Evolutionary conservation across 2,113 vertebrate genomes (phyloP).

Genomic region (Ctenomys sociabilis): DNA sequence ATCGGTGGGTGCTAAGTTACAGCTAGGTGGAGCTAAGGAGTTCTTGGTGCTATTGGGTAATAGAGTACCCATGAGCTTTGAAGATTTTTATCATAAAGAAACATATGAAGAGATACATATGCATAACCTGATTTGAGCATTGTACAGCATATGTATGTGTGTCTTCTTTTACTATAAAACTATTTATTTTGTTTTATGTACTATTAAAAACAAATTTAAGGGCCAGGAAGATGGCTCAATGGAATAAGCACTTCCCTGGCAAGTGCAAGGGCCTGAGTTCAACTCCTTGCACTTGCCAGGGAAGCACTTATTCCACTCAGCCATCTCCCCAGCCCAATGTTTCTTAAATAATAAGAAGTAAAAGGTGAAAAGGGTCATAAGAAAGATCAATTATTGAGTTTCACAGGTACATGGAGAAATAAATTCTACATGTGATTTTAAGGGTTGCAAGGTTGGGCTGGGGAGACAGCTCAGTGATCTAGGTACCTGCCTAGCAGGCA

Average conservation of each 20-base stretch:
- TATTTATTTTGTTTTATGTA: neutral
- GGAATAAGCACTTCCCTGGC: too few species aligned
- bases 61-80: neutral
- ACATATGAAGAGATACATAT: neutral
- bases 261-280: too few species aligned
- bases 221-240: too few species aligned
- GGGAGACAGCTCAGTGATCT: too few species aligned
- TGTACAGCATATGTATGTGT: neutral
- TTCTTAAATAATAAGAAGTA: neutral
- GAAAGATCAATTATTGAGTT: neutral
- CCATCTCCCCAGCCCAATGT: too few species aligned
- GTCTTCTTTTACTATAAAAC: neutral
- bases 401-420: constrained; percentile 5
- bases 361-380: neutral
- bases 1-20: neutral
- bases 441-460: neutral
- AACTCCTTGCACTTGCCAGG: too few species aligned
- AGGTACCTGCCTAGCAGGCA: too few species aligned
- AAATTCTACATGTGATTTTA: constrained; percentile 5
- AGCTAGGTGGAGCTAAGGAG: neutral
- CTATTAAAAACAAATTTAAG: neutral
- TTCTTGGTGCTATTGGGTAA: neutral
- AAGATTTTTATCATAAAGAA: neutral
- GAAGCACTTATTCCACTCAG: too few species aligned
- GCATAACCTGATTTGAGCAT: neutral